Base-by-base conservation (phyloP, 2,113 vertebrate genomes). In the Aptenodytes forsteri region DNA sequence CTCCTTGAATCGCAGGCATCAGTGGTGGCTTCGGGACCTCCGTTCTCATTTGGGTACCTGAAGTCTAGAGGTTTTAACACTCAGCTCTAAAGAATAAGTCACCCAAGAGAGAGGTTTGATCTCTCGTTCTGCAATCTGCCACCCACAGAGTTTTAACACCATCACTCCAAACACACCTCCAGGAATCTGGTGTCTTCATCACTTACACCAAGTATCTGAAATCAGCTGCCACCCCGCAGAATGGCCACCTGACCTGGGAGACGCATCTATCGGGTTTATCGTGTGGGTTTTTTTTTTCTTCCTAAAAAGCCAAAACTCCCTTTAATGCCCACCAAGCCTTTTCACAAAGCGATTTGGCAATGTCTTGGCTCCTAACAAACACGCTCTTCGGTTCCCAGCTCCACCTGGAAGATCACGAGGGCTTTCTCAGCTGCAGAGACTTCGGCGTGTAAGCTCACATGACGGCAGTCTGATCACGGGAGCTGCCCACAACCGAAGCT, bases 241-340 rank as follows among this genome's bases (percentile, higher is more conserved):
- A 38, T 2, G 1, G 55, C 30, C 52, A 34, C 32, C 65, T 12
- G 65, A 36, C 34, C 26, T 4, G 6, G 23, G 46, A 55, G 83
- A 91, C 0, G 0, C 9, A 80, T 16, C 36, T 2, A 5, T 1
- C 0, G 0, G 3, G 7, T 47, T 56, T 52, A 61, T 11, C 36
- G 36, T 36, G 36, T 36, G 36, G 36, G 42, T 13, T 42, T 42
- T 42, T 42, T 3, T 6, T 25, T 13, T 76, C 7, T 55, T 23
- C 11, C 62, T 61, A 27, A 86, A 82, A 92, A n/a, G 11, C 46
- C 71, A 25, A 11, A 86, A 65, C 22, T 69, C 62, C 40, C 61
- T 9, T 21, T 50, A 34, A 79, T n/a, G 52, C 38, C 34, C 83
- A 72, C 8, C 12, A 29, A 75, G 22, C 52, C 52, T 67, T 46